Percentiles rank a stretch among this genome's conserved stretches.
These are phyloP conservation scores for Tiliqua scincoides DNA, from an alignment of 2,113 vertebrate genomes.

Conservation along the genomic window DNA sequence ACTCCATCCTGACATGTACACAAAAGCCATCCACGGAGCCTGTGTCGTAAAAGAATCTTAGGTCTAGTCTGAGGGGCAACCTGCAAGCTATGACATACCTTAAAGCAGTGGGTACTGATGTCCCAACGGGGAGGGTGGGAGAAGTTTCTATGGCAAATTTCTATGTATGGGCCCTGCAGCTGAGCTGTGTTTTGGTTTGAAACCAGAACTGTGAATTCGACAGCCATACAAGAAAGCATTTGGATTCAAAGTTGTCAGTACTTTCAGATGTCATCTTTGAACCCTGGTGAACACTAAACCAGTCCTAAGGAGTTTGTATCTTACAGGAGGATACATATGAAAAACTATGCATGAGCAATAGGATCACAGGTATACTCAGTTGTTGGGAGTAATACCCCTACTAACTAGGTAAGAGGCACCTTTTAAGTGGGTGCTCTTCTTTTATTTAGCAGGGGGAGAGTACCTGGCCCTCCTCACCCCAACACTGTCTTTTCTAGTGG, in stretches of 20 bases:
- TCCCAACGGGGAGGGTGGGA: not conserved
- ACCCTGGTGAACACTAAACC: too few species aligned
- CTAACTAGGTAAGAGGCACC: too few species aligned
- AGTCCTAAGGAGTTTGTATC: not conserved
- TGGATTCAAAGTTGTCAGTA: not conserved
- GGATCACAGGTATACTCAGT: not conserved
- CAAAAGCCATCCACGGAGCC: too few species aligned
- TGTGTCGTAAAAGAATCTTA: not conserved
- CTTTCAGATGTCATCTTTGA: not conserved
- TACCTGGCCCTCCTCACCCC: too few species aligned
- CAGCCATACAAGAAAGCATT: not conserved
- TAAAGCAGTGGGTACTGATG: not conserved
- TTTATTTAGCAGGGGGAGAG: too few species aligned
- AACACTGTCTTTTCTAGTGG: too few species aligned
- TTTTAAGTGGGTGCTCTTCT: too few species aligned
- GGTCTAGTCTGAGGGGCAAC: not conserved
- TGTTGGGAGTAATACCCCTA: not conserved
- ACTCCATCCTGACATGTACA: not conserved
- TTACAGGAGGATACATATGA: not conserved
- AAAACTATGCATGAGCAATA: not conserved
- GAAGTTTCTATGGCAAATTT: not conserved
- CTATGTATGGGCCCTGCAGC: not conserved
- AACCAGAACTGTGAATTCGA: not conserved
- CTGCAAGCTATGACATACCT: not conserved
- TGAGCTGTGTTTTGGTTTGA: not conserved